Evolutionary conservation across 2,888 invertebrate species (phyloP).

Genomic region (Bibio marci): DNA sequence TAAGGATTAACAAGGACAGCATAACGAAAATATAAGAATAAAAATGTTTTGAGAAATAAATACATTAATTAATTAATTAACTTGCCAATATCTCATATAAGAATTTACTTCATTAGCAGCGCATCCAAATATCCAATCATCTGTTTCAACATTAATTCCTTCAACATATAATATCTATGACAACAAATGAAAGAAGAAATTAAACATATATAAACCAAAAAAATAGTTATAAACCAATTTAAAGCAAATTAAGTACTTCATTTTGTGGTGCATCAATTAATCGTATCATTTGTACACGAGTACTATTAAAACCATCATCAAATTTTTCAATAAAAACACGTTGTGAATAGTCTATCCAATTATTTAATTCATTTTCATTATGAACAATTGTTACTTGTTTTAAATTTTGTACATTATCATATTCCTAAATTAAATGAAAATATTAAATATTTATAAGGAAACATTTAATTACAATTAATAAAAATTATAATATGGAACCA

Average conservation of each 20-base stretch:
- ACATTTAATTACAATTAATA: too few relatives aligned
- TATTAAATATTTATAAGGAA: background rate
- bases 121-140: constrained; percentile 67
- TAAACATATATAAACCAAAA: constrained; percentile 8
- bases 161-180: constrained; percentile 47
- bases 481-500: too few relatives aligned
- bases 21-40: constrained; percentile 22
- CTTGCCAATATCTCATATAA: constrained; percentile 43
- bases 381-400: constrained; percentile 1
- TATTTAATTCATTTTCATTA: constrained; percentile 20
- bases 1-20: constrained; percentile 27
- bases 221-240: background rate
- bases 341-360: constrained; percentile 39
- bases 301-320: constrained; percentile 16
- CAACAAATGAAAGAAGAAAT: background rate
- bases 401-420: background rate
- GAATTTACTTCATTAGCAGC: constrained; percentile 37
- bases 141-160: constrained; percentile 44
- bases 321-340: constrained; percentile 21
- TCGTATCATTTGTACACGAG: constrained; percentile 21
- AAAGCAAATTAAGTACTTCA: constrained; percentile 13
- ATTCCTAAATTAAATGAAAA: background rate
- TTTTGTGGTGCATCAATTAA: constrained; percentile 17
- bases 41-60: constrained; percentile 1
- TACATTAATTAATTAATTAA: background rate